These are phyloP conservation scores for Philereme transversata DNA, from an alignment of 2,888 invertebrate species.

Conservation along the genomic window DNA sequence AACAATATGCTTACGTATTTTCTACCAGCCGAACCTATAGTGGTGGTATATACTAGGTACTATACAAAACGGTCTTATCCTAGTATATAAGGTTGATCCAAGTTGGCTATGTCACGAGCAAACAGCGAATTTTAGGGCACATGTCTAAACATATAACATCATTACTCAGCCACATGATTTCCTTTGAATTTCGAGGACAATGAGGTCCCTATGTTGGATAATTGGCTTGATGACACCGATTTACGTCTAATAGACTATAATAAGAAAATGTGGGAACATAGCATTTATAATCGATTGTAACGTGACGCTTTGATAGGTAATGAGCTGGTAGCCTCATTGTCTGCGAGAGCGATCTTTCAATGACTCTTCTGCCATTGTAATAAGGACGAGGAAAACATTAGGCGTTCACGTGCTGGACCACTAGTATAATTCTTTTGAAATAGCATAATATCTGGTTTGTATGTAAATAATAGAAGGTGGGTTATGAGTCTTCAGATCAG, in stretches of 20 bases:
- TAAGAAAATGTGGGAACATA: conserved; percentile 50
- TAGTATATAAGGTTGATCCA: too few species aligned
- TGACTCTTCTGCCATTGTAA: conserved; percentile 35
- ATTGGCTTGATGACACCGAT: conserved; percentile 44
- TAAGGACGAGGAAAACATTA: conserved; percentile 29
- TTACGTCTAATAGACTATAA: conserved; percentile 43
- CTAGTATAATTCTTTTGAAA: conserved; percentile 39
- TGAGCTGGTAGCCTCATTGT: conserved; percentile 49
- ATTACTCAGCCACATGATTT: conserved; percentile 10
- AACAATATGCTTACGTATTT: too few species aligned
- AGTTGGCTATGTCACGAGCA: too few species aligned
- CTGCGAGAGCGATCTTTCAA: conserved; percentile 28
- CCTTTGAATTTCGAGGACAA: conserved; percentile 29
- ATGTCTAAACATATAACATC: not conserved
- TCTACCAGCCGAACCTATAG: too few species aligned
- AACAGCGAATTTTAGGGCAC: not conserved
- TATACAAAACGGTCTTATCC: too few species aligned
- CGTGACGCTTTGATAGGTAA: conserved; percentile 38
- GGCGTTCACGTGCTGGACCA: conserved; percentile 43
- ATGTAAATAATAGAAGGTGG: conserved; percentile 22
- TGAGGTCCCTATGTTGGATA: conserved; percentile 20
- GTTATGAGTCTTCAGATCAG: conserved; percentile 9
- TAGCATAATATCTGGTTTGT: conserved; percentile 25
- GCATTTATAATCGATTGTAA: conserved; percentile 44
- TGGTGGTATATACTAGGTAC: too few species aligned